Conservation (phyloP, 1,140 invertebrate species). For the Drosophila malerkotliana region DNA sequence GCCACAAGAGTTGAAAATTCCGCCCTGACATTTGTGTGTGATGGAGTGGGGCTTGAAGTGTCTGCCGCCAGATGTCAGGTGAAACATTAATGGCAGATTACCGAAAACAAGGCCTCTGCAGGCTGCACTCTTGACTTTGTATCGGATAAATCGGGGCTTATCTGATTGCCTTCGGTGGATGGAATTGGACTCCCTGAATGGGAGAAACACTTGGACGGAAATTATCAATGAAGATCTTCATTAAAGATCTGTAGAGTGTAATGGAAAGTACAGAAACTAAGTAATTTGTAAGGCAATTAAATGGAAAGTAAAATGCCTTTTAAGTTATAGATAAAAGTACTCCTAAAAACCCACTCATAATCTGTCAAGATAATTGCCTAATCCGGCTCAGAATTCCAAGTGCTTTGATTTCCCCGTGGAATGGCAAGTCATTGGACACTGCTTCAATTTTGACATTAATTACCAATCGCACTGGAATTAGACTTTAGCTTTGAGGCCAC, state of each 20-base stretch:
- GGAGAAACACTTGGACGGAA: conserved; percentile 17
- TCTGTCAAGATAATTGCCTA: conserved; percentile 6
- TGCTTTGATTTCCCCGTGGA: conserved; percentile 8
- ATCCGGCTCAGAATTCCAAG: conserved; percentile 24
- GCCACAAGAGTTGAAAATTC: conserved; percentile 35
- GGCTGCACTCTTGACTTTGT: conserved; percentile 29
- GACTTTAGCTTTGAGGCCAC: conserved; percentile 30
- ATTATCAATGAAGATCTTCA: conserved; percentile 11
- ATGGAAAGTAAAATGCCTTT: conserved; percentile 11
- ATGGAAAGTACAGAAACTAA: conserved; percentile 21
- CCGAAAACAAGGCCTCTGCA: conserved; percentile 44
- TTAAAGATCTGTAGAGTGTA: conserved; percentile 10
- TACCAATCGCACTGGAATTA: conserved; percentile 42
- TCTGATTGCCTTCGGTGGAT: conserved; percentile 38
- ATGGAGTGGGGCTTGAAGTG: conserved; percentile 34
- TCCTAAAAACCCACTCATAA: not conserved
- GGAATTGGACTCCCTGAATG: conserved; percentile 26
- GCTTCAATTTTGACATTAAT: conserved; percentile 42
- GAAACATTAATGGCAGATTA: conserved; percentile 57
- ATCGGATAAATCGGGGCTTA: conserved; percentile 14
- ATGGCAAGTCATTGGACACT: conserved; percentile 57
- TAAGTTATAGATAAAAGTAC: conserved; percentile 15
- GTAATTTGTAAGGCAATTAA: conserved; percentile 10
- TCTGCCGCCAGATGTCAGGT: conserved; percentile 33
- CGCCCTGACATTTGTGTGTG: conserved; percentile 41